Conservation (phyloP, 2,113 vertebrate species). For the Apteryx owenii region DNA sequence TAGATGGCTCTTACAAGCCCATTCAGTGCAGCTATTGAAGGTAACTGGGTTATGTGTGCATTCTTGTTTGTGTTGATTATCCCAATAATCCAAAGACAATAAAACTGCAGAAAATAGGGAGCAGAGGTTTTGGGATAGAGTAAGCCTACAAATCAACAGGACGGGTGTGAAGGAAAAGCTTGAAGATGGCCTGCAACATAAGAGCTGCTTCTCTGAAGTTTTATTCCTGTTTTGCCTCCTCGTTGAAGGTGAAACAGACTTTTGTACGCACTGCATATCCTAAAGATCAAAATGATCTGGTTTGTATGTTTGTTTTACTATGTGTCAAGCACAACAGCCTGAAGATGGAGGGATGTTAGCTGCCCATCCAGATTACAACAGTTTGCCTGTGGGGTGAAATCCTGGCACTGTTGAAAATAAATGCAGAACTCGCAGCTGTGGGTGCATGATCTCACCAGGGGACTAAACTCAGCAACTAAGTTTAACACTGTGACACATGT, state of each 20-base stretch:
- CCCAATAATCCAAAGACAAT: neutral
- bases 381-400: neutral
- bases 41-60: neutral
- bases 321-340: neutral
- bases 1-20: neutral
- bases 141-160: neutral
- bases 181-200: neutral
- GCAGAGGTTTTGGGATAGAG: neutral
- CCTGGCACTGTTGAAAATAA: neutral
- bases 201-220: neutral
- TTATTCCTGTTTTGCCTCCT: neutral
- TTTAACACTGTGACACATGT: neutral
- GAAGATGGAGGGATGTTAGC: neutral
- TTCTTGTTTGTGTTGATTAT: neutral
- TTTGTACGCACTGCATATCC: neutral
- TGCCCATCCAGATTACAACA: neutral
- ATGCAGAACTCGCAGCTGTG: rapidly evolving
- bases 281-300: neutral
- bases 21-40: neutral
- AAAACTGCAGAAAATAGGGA: neutral
- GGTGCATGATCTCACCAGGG: neutral
- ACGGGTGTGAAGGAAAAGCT: neutral
- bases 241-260: neutral
- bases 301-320: neutral
- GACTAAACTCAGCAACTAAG: neutral